These are phyloP conservation scores for Anolis sagrei DNA, from an alignment of 2,113 vertebrate genomes.

Conservation along the genomic window DNA sequence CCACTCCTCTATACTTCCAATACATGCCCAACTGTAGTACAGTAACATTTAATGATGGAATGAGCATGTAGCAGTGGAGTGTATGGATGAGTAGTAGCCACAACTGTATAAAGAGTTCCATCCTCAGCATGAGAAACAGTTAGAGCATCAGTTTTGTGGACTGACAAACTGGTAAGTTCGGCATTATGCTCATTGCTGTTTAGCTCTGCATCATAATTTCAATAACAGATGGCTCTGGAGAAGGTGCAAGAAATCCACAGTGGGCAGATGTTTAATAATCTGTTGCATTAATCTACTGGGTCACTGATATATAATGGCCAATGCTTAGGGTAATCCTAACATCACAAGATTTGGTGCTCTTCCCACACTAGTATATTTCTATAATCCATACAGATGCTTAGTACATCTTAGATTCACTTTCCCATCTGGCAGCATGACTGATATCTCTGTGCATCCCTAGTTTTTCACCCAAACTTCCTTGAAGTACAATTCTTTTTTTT, in stretches of 20 bases:
- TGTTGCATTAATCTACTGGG: neutral
- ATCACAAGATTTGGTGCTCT: slow-evolving; percentile 1
- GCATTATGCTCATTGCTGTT: neutral
- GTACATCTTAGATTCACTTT: neutral
- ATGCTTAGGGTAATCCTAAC: slow-evolving; percentile 14
- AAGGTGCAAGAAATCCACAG: neutral
- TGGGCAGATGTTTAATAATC: slow-evolving; percentile 6
- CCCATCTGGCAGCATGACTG: neutral
- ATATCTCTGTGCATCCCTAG: neutral
- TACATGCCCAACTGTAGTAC: neutral
- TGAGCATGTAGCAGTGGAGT: neutral
- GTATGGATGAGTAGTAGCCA: neutral
- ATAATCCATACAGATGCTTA: neutral
- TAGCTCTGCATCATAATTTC: neutral
- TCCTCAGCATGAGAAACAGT: neutral
- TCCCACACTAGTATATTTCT: neutral
- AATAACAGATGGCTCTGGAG: neutral
- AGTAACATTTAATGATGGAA: neutral
- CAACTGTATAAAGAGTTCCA: neutral
- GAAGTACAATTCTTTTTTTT: neutral
- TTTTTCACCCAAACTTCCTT: neutral
- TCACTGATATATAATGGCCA: slow-evolving; percentile 11
- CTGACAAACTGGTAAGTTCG: neutral
- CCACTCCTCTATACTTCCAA: neutral
- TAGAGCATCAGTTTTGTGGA: neutral